Evolutionary conservation across 2,888 invertebrate species (phyloP), one percentile per base, ranked within the genome.

Genomic region (Lasioglossum figueresi): DNA sequence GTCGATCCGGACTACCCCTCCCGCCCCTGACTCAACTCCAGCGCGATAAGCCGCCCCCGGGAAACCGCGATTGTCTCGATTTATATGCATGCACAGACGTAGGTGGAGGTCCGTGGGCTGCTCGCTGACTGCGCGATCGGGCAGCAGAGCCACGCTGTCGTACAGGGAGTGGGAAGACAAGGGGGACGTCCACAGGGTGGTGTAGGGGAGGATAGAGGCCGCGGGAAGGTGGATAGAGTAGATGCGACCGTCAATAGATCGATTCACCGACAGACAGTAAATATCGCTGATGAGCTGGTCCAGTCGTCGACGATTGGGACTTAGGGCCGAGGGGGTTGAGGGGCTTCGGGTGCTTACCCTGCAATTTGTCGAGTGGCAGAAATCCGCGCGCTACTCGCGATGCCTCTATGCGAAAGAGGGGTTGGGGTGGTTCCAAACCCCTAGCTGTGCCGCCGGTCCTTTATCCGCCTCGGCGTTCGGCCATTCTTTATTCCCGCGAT

Each of bases 41-140:
- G 82, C 84, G 90, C 91, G 93, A 94, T 94, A 93, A 94, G 93
- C 94, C 92, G 92, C 91, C 93, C 93, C 91, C 86, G 89, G 93
- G 94, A 93, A 92, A 92, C 88, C 91, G 88, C 92, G 92, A 94
- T 93, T 94, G 92, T 94, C 93, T 93, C 92, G 93, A 93, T 93
- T 93, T 92, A 92, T 93, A 91, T 91, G 90, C 88, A 84, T 84
- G 87, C 85, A 88, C 85, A 90, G 83, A 85, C 88, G 86, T 88
- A 89, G 88, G 83, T 74, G 84, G 80, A 83, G 84, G 89, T 82
- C 80, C 86, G 80, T 68, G 81, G 81, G 63, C 27, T 66, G 66
- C 68, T 68, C 40, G 23, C 74, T 48, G 72, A 68, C 82, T 68
- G 68, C n/a, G 19, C 34, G 66, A 19, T 31, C 34, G 23, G 34